phyloP scores from a whole-genome alignment of 2,888 invertebrate species.

The Sesia bembeciformis region DNA sequence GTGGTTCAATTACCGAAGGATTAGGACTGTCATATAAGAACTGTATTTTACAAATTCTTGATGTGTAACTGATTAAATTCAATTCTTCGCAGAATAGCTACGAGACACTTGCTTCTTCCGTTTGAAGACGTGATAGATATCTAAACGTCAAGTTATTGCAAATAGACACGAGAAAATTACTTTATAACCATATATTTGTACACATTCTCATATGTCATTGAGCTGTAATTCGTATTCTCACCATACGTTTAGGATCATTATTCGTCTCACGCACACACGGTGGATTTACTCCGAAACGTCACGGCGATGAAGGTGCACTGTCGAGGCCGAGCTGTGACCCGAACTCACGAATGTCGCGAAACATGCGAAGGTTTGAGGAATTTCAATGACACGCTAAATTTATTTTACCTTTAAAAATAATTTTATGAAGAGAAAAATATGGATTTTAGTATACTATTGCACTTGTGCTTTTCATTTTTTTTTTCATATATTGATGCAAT shows the following conservation, averaged over 20 bases:
- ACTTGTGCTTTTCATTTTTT: too few relatives aligned
- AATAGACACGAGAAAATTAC: neutral
- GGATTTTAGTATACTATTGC: too few relatives aligned
- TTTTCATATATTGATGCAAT: too few relatives aligned
- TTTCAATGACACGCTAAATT: neutral
- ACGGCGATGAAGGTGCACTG: slow-evolving; percentile 13
- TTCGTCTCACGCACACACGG: slow-evolving; percentile 7
- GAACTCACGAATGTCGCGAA: slow-evolving; percentile 20
- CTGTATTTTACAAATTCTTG: too few relatives aligned
- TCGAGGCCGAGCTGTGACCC: slow-evolving; percentile 16
- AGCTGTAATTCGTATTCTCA: slow-evolving; percentile 1
- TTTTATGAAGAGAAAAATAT: too few relatives aligned
- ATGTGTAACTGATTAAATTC: too few relatives aligned
- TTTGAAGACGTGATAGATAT: too few relatives aligned
- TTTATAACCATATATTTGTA: neutral
- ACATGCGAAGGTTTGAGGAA: slow-evolving; percentile 1
- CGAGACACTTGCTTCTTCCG: too few relatives aligned
- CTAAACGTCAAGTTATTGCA: neutral
- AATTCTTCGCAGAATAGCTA: too few relatives aligned
- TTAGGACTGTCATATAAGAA: too few relatives aligned
- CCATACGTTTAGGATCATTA: slow-evolving; percentile 6
- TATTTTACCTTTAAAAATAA: too few relatives aligned
- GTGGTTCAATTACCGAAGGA: too few relatives aligned
- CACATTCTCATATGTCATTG: neutral
- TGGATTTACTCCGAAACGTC: slow-evolving; percentile 5